These are phyloP conservation scores for Drosophila bocqueti DNA, from an alignment of 1,140 invertebrate genomes.

Conservation along the genomic window DNA sequence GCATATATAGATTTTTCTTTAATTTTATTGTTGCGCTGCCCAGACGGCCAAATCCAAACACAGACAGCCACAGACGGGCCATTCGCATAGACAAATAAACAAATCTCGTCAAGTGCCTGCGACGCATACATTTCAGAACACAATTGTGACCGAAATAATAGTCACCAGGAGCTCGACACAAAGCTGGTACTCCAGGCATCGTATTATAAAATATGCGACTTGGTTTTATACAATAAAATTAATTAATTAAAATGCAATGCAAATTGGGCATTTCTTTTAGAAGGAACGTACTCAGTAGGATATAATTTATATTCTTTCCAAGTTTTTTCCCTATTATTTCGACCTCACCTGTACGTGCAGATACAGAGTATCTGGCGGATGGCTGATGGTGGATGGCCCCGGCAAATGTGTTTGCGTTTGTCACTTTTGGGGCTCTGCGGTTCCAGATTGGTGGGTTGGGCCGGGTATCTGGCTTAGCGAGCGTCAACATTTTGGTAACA, in stretches of 20 bases:
- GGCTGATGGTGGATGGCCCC: conserved; percentile 40
- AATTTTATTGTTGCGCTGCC: conserved; percentile 53
- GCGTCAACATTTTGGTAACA: conserved; percentile 79
- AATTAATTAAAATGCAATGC: too few species aligned
- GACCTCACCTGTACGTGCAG: neutral
- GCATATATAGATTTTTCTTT: conserved; percentile 63
- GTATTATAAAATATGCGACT: neutral
- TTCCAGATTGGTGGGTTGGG: conserved; percentile 37
- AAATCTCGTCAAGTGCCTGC: conserved; percentile 78
- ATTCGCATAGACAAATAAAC: conserved; percentile 80
- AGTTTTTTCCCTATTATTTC: neutral
- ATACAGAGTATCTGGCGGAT: conserved; percentile 60
- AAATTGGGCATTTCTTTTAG: neutral
- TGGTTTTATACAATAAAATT: neutral
- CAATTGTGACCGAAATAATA: neutral
- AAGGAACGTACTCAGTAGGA: neutral
- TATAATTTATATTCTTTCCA: neutral
- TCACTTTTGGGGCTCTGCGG: conserved; percentile 74
- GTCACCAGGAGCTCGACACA: too few species aligned
- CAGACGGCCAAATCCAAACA: conserved; percentile 79
- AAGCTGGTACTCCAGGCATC: neutral
- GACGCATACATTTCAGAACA: conserved; percentile 28
- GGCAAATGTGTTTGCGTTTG: conserved; percentile 81
- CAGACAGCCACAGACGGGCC: conserved; percentile 72
- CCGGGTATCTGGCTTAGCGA: conserved; percentile 61